Conservation (phyloP, 2,888 invertebrate species). For the Zele albiditarsus region DNA sequence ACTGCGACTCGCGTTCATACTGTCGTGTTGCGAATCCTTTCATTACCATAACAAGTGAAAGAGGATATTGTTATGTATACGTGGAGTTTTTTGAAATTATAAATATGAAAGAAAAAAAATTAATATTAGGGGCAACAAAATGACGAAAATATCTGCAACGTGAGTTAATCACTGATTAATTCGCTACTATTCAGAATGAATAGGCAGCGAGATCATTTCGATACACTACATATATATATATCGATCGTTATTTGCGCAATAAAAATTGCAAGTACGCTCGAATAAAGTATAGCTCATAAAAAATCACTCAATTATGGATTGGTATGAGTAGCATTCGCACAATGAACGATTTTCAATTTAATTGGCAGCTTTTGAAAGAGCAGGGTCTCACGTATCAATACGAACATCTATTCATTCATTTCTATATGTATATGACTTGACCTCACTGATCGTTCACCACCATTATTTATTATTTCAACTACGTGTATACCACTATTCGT, state of each 20-base stretch:
- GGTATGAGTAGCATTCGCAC: slow-evolving; percentile 9
- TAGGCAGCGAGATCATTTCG: slow-evolving; percentile 9
- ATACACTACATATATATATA: not conserved
- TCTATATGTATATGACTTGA: no score
- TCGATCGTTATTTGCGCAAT: slow-evolving; percentile 37
- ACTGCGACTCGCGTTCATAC: no score
- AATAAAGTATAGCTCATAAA: slow-evolving; percentile 35
- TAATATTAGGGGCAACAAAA: slow-evolving; percentile 10
- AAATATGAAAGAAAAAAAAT: slow-evolving; percentile 7
- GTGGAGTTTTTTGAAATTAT: no score
- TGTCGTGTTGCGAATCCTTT: no score
- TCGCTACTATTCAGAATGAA: slow-evolving; percentile 26
- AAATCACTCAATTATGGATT: slow-evolving; percentile 39
- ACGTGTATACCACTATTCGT: no score
- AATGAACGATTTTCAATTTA: slow-evolving; percentile 37
- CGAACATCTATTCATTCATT: not conserved
- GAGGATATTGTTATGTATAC: no score
- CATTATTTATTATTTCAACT: no score
- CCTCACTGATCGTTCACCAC: no score
- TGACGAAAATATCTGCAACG: not conserved
- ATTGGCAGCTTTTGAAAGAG: slow-evolving; percentile 33
- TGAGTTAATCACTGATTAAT: slow-evolving; percentile 39
- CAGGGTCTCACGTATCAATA: not conserved
- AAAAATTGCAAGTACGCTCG: slow-evolving; percentile 32
- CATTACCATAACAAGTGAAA: no score